Percentiles rank a stretch among this genome's conserved stretches.
phyloP scores from a whole-genome alignment of 1,140 invertebrate species.

The Drosophila dunni region DNA sequence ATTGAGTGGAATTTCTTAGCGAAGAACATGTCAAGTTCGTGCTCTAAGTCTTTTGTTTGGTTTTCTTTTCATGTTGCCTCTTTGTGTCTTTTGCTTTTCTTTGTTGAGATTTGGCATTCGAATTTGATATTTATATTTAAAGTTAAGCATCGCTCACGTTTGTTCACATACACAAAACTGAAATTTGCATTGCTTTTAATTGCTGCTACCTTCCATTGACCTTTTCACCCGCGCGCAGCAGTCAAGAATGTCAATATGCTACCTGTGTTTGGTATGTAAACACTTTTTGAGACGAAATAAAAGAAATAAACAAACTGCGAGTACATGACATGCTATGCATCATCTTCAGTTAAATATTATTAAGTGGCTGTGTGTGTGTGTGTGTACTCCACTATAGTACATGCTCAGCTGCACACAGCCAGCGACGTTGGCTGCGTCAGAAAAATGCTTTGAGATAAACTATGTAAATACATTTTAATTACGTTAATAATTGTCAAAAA shows the following conservation, averaged over 20 bases:
- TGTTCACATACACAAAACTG: background rate
- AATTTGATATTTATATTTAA: conserved; percentile 13
- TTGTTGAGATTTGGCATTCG: conserved; percentile 29
- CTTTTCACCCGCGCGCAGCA: conserved; percentile 63
- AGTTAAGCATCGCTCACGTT: conserved; percentile 17
- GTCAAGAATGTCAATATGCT: conserved; percentile 58
- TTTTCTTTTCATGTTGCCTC: conserved; percentile 17
- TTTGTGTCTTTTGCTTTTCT: background rate
- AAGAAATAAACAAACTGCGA: conserved; percentile 18
- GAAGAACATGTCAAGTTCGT: conserved; percentile 39
- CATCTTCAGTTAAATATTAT: conserved; percentile 50
- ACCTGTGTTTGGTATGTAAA: conserved; percentile 1
- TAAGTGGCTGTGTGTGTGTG: conserved; percentile 12
- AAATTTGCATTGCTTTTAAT: conserved; percentile 56
- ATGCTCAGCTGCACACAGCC: conserved; percentile 73
- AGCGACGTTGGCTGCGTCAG: conserved; percentile 62
- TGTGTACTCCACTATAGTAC: conserved; percentile 21
- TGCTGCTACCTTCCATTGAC: conserved; percentile 69
- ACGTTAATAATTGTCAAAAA: conserved; percentile 84
- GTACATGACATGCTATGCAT: conserved; percentile 31
- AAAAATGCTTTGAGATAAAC: conserved; percentile 70
- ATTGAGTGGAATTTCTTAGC: too few species aligned
- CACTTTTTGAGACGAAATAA: conserved; percentile 35
- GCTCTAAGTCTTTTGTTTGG: conserved; percentile 61
- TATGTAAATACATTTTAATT: conserved; percentile 83